Conservation (phyloP, 2,113 vertebrate genomes). For the Amazona vittata region DNA sequence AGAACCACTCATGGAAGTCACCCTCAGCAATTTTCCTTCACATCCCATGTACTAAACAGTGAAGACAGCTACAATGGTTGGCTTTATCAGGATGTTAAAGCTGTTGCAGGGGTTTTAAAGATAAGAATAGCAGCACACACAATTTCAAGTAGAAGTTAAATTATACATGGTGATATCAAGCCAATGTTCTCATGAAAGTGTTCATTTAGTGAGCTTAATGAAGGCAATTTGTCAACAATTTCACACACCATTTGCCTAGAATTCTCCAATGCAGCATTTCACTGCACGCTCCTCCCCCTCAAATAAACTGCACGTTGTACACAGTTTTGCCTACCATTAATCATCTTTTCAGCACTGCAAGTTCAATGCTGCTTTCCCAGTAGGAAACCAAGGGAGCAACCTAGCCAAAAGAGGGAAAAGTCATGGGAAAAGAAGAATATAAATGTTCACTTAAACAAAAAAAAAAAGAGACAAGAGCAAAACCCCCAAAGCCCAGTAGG, state of each 20-base stretch:
- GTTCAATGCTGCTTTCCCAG: constrained; percentile 63
- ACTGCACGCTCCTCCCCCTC: constrained; percentile 44
- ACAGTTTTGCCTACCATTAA: constrained; percentile 74
- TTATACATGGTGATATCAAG: constrained; percentile 43
- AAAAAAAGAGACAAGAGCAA: not conserved
- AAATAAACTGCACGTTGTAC: constrained; percentile 67
- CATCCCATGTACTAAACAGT: not conserved
- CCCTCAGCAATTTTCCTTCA: not conserved
- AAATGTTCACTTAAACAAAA: constrained; percentile 15
- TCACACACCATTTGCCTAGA: constrained; percentile 80
- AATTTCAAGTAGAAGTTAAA: constrained; percentile 35
- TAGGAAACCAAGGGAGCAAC: constrained; percentile 41
- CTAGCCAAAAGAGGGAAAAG: constrained; percentile 42
- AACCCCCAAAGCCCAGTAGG: not conserved
- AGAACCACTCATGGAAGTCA: not conserved
- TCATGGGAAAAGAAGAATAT: constrained; percentile 53
- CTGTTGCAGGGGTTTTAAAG: constrained; percentile 42
- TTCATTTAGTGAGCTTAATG: constrained; percentile 76
- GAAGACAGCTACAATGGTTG: constrained; percentile 24
- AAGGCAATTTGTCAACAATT: constrained; percentile 84
- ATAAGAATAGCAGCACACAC: constrained; percentile 40
- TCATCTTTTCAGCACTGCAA: constrained; percentile 72
- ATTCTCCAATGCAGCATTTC: constrained; percentile 64
- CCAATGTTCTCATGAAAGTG: constrained; percentile 56
- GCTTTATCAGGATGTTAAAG: constrained; percentile 17